Base-by-base conservation (phyloP, 2,113 vertebrate genomes). In the Lagopus muta region DNA sequence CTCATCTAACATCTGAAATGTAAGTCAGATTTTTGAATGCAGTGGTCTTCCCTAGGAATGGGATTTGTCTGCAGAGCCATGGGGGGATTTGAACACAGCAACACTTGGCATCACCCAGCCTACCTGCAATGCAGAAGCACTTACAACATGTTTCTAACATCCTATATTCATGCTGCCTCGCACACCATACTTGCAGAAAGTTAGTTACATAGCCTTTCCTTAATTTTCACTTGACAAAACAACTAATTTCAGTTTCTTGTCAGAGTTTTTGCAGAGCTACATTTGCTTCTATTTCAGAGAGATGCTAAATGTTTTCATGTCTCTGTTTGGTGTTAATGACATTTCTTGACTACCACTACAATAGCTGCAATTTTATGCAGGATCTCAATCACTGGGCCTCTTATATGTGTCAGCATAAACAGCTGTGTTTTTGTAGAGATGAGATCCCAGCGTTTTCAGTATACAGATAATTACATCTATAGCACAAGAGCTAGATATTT, bases 1-100 rank as follows among this genome's bases (percentile, higher is more conserved):
- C 30, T 65, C 40, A 40, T 19, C 3, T 0, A 0, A 24, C 21
- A 74, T 34, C 50, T 20, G 43, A 60, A 81, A 55, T 8, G 52
- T 18, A 74, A 79, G 36, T 50, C 21, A 80, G 43, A n/a, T 4
- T 18, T 21, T 43, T 52, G 58, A 45, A 72, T 65, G 36, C 8
- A 52, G 8, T 13, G 61, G 32, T 11, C 24, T 20, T 34, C 55
- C 28, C 25, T 70, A 25, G 47, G 10, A 8, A 20, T 57, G 22
- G 4, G n/a, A 47, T 21, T 64, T 43, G 16, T 67, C 54, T 73
- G 25, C 60, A 50, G 73, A 72, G 17, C 13, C 15, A 11, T 18
- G 32, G 65, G 34, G 45, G 45, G 10, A 18, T 73, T 32, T 76
- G 69, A 30, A 12, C 64, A 36, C 20, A 73, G 75, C 6, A 28